Conservation (phyloP, 92 coral and sea anemone species). For the Palythoa grandis region DNA sequence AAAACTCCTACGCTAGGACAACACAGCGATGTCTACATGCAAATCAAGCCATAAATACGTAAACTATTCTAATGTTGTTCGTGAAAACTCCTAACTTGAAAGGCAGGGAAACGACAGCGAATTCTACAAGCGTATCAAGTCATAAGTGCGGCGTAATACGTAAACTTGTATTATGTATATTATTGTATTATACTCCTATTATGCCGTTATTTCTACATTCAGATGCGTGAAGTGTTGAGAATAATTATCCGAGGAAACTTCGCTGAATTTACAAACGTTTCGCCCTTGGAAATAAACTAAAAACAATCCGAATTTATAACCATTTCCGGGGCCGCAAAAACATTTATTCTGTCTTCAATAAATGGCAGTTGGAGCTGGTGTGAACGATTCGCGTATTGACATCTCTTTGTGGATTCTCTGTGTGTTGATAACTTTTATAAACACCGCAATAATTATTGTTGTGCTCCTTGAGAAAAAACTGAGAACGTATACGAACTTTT, state of each 20-base stretch:
- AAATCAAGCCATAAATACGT: too few relatives aligned
- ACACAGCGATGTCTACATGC: too few relatives aligned
- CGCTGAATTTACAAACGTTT: background rate
- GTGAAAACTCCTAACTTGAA: too few relatives aligned
- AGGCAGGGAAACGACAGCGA: too few relatives aligned
- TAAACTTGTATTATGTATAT: background rate
- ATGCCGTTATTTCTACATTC: background rate
- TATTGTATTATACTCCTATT: background rate
- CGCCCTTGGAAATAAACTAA: background rate
- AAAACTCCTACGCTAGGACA: too few relatives aligned
- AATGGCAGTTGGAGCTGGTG: conserved; percentile 38
- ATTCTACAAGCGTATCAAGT: too few relatives aligned
- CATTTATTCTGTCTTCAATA: background rate
- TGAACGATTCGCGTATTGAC: conserved; percentile 2
- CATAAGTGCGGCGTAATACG: background rate
- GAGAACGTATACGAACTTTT: conserved; percentile 25
- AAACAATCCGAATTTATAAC: too few relatives aligned
- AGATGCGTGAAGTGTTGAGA: background rate
- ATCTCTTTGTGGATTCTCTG: conserved; percentile 31
- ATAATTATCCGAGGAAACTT: background rate
- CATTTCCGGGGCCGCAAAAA: background rate
- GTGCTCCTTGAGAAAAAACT: conserved; percentile 22
- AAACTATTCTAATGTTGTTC: too few relatives aligned
- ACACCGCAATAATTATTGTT: conserved; percentile 2
- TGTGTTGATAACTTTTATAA: background rate